Conservation (phyloP, 2,888 invertebrate species). For the Coenonympha glycerion region DNA sequence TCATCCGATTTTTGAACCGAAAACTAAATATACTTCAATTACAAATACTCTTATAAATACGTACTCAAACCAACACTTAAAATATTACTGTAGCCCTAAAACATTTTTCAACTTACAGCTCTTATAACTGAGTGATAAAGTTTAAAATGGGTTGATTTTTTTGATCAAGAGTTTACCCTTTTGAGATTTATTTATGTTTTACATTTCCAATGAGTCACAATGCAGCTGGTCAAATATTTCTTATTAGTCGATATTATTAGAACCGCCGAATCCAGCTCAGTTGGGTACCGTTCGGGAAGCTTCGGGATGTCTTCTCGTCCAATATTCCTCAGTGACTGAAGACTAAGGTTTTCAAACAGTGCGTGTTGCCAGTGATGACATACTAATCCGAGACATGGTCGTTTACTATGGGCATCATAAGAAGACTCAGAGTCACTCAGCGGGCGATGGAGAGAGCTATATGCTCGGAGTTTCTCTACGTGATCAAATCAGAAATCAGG, state of each 20-base stretch:
- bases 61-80: background rate
- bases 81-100: background rate
- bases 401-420: no score
- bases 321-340: no score
- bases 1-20: background rate
- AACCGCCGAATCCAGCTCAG: no score
- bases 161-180: constrained; percentile 8
- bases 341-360: no score
- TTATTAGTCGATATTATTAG: constrained; percentile 24
- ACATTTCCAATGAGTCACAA: constrained; percentile 22
- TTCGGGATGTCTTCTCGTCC: no score
- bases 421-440: no score
- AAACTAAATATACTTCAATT: background rate
- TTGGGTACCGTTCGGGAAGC: no score
- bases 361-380: no score
- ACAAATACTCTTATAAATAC: background rate
- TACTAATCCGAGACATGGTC: no score
- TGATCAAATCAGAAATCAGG: no score
- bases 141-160: background rate
- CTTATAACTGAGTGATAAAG: background rate
- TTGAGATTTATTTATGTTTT: constrained; percentile 21
- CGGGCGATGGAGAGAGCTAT: no score
- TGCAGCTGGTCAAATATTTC: constrained; percentile 31
- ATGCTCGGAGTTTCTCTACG: no score
- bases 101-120: background rate